Base-by-base conservation (phyloP, 37 sponge, comb jelly and placozoan species). In the Halichondria panicea region DNA sequence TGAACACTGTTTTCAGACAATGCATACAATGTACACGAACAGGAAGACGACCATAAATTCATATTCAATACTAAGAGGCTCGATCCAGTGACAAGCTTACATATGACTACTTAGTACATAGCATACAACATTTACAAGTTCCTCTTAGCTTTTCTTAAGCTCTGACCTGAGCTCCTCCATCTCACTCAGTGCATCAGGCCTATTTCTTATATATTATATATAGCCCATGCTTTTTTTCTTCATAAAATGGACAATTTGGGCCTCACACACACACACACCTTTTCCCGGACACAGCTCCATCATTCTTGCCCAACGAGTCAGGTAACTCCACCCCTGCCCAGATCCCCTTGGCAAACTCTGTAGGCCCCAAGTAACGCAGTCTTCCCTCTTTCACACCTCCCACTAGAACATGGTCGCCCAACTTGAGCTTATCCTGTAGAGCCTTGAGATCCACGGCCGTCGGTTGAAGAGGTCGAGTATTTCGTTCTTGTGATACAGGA, bases 261-360 rank as follows among this genome's bases (percentile, higher is more conserved):
- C n/a, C n/a, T n/a, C n/a, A n/a, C n/a, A n/a, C n/a, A 4, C 71
- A 50, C 6, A 72, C 76, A 61, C 38, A 94, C 89, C 93, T 87
- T 63, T 83, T 91, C 0, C 94, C 97, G 3, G 92, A 87, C 13
- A 96, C 84, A 43, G 91, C 75, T 6, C 94, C 97, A 63, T 92
- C 91, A 56, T 96, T 96, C 82, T 96, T 96, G 4, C 96, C 96
- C 34, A 81, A 52, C 36, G 86, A 63, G 57, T 84, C 90, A 27
- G 91, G 85, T 40, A 95, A 75, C 57, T 92, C 93, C 41, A 95
- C 90, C 25, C 96, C 96, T 27, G 90, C 93, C 96, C 96, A 95
- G 36, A 92, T 70, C 27, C 96, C 96, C 35, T 82, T 85, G 42
- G 96, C 92, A 89, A 95, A 95, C 58, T 89, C 83, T n/a, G 96